A percentile compares a stretch with the other conserved stretches of the same genome.
Evolutionary conservation across 2,797 vertebrate species (phyloP).

Genomic region (Alca torda): DNA sequence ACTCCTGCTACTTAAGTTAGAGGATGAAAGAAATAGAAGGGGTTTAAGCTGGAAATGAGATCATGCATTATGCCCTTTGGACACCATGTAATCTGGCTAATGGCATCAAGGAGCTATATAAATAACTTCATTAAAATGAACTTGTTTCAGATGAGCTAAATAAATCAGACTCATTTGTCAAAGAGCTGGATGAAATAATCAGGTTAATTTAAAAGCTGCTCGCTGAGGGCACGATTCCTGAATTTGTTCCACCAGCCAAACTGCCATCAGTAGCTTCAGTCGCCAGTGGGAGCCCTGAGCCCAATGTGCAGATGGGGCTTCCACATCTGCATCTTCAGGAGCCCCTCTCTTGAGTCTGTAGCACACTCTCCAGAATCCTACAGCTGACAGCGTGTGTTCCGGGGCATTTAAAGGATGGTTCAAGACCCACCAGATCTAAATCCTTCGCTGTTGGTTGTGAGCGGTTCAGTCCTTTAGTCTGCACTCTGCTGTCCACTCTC

Average conservation of each 20-base stretch:
- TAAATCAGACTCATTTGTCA: slow-evolving; percentile 65
- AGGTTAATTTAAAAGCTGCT: slow-evolving; percentile 64
- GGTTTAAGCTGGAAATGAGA: slow-evolving; percentile 51
- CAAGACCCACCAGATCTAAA: not conserved
- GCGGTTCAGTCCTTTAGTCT: not conserved
- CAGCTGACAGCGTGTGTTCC: not conserved
- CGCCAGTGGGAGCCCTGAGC: not conserved
- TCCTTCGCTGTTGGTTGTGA: not conserved
- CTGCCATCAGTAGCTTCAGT: not conserved
- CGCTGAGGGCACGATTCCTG: not conserved
- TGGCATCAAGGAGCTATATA: slow-evolving; percentile 49
- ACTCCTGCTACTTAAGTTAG: slow-evolving; percentile 45
- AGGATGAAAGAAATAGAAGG: slow-evolving; percentile 51
- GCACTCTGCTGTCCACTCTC: not conserved
- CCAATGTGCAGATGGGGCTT: not conserved
- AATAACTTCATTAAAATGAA: slow-evolving; percentile 68
- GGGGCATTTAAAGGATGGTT: not conserved
- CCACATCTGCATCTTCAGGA: not conserved
- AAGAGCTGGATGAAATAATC: slow-evolving; percentile 60
- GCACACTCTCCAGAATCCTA: not conserved
- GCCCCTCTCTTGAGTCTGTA: not conserved
- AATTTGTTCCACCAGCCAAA: not conserved
- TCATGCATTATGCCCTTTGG: slow-evolving; percentile 41
- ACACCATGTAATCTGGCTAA: slow-evolving; percentile 59
- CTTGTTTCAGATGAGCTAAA: slow-evolving; percentile 60